Evolutionary conservation across 35 echinoderm and acorn worm species (phyloP), one percentile per base, ranked within the genome.

Genomic region (Heliocidaris erythrogramma): DNA sequence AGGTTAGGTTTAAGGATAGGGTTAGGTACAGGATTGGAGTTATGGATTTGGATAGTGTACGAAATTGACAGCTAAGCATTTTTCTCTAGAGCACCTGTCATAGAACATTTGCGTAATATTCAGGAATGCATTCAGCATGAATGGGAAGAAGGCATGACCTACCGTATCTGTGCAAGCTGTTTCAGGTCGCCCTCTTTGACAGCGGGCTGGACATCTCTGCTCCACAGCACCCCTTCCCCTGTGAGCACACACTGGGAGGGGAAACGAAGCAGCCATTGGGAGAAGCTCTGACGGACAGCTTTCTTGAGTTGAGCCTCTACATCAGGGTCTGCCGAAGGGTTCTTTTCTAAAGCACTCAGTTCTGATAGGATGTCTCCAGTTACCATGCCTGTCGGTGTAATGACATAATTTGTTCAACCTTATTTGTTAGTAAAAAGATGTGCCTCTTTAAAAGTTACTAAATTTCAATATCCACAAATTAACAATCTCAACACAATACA

Each of bases 211-310:
- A 96, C 92, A 32, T 99, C 95, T 47, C 95, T 92, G 27, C 94
- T 93, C 98, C 98, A 99, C 17, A 97, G 59, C 31, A 99, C 84
- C 18, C 94, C 98, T 50, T 97, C 97, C 1, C 94, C 91, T 0
- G 95, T 88, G 16, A 97, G 48, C 4, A 97, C 97, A 93, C 96
- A 96, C 91, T 99, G 98, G 5, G 85, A 60, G 5, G 98, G 98
- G 92, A 97, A 99, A 14, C 98, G 93, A 9, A 99, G 94, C 94
- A 99, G 88, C 98, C 98, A 99, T 31, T 99, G 95, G 9, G 60
- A 71, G 91, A 95, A 99, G 49, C 96, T 99, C 32, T 92, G 31
- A 48, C 96, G 96, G 17, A 99, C 95, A 10, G 98, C 98, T 18
- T 92, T 78, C 91, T 97, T 96, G 47, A 99, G 85, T 47, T 96